Base-by-base conservation (phyloP, 2,888 invertebrate species). In the Molanna angustata region DNA sequence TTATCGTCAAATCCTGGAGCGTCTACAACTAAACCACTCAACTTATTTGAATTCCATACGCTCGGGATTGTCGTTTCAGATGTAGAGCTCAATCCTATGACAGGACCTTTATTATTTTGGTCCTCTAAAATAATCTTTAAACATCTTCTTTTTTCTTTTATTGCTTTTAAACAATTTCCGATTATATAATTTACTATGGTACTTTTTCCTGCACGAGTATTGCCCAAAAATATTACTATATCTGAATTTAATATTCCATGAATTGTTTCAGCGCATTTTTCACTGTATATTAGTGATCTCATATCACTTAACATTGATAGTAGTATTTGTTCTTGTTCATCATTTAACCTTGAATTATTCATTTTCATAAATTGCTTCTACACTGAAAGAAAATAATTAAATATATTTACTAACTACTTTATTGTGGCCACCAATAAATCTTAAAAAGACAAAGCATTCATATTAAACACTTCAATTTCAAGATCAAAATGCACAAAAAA, bases 1-100 rank as follows among this genome's bases (percentile, higher is more conserved):
- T 37, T 37, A 37, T 37, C 37, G 18, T 37, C 37, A 37, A 37
- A 37, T 4, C 37, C 37, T 37, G 37, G 37, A 6, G 17, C 14
- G 18, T 37, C 37, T 16, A 37, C 37, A 37, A 37, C 13, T 4
- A 37, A 18, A 3, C 17, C 17, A 7, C 13, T 6, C 3, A 37
- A 9, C 18, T 37, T 37, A 11, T 7, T n/a, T 6, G 37, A 37
- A 6, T 14, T 4, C 37, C 37, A 37, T 9, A 18, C 37, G 3
- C 17, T 17, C 18, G 37, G 37, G 18, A 37, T 37, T 17, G 37
- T 37, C 18, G 37, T 37, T 17, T 37, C 37, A 37, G 37, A 37
- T 16, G 37, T 37, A 17, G 37, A 7, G 9, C 13, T 18, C 11
- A 3, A 4, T n/a, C 37, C 37, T 17, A 37, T 37, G 9, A 4